Evolutionary conservation across 2,113 vertebrate genomes (phyloP).

Genomic region (Tachysurus fulvidraco): DNA sequence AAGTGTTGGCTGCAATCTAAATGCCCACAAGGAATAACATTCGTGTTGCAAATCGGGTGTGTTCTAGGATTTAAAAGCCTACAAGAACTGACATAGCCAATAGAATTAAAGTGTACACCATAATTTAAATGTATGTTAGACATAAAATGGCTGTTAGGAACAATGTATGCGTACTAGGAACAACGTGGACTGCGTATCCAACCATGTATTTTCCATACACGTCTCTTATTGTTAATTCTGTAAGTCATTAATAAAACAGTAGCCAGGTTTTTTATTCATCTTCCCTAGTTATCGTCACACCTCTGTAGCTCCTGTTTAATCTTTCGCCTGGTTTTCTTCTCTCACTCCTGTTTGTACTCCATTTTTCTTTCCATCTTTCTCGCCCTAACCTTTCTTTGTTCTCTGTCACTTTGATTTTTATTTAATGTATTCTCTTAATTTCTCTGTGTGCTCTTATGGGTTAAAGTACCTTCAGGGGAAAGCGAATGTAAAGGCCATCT

Average conservation of each 20-base stretch:
- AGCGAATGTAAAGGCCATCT: neutral
- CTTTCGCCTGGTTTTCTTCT: constrained; percentile 6
- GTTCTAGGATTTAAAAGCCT: neutral
- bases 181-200: neutral
- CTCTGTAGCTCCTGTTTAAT: constrained; percentile 25
- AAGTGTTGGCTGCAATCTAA: neutral
- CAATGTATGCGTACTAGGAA: neutral
- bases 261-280: constrained; percentile 7
- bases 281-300: constrained; percentile 18
- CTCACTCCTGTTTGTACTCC: neutral
- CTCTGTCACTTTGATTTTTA: constrained; percentile 37
- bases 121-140: neutral
- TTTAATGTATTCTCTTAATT: constrained; percentile 44
- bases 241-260: constrained; percentile 21
- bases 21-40: neutral
- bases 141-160: neutral
- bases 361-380: constrained; percentile 22
- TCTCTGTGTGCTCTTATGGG: neutral
- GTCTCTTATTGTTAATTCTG: neutral
- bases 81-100: neutral
- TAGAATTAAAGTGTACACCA: neutral
- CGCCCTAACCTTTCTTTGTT: constrained; percentile 10
- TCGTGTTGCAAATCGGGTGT: neutral
- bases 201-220: neutral
- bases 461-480: neutral